A percentile compares a stretch with the other conserved stretches of the same genome.
Evolutionary conservation across 2,113 vertebrate genomes (phyloP).

Genomic region (Periophthalmus modestus): DNA sequence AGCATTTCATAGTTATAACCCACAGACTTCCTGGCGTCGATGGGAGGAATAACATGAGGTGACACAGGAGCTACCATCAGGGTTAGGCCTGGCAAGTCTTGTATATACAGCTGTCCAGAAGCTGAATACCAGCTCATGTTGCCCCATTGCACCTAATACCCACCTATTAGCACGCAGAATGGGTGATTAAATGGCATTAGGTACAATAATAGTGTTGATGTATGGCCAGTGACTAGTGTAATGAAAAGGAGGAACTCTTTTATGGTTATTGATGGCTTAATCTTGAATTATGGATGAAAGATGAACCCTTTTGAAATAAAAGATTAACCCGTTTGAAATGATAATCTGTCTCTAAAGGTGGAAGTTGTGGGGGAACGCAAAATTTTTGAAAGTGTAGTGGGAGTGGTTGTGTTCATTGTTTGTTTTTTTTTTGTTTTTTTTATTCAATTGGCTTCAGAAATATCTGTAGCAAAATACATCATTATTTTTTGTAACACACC

Average conservation of each 20-base stretch:
- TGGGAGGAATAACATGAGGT: conserved; percentile 42
- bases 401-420: too few species aligned
- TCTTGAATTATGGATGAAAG: background rate
- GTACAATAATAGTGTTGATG: conserved; percentile 35
- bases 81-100: conserved; percentile 20
- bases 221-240: conserved; percentile 15
- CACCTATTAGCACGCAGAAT: conserved; percentile 8
- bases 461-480: too few species aligned
- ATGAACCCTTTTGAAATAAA: background rate
- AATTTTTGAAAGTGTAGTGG: too few species aligned
- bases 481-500: too few species aligned
- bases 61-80: conserved; percentile 42
- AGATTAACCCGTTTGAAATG: background rate
- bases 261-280: background rate
- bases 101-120: conserved; percentile 44
- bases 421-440: too few species aligned
- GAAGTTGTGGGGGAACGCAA: too few species aligned
- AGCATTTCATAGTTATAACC: conserved; percentile 35
- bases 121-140: conserved; percentile 47
- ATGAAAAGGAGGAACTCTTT: conserved; percentile 9
- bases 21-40: conserved; percentile 57
- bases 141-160: conserved; percentile 18
- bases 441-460: too few species aligned
- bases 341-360: background rate
- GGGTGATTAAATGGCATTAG: conserved; percentile 44